Evolutionary conservation across 2,888 invertebrate species (phyloP).

Genomic region (Monochamus alternatus): DNA sequence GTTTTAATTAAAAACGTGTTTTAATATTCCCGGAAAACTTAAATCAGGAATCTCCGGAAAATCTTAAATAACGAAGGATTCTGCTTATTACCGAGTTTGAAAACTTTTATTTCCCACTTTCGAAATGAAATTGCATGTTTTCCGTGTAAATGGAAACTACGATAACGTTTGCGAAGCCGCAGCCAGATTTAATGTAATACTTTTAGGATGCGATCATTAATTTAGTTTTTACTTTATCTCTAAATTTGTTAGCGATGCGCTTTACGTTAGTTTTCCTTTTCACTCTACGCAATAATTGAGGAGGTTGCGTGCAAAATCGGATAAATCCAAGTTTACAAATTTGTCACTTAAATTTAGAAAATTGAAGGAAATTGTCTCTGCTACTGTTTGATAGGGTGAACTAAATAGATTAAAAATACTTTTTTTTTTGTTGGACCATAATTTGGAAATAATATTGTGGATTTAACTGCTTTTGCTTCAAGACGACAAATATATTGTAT

Average conservation of each 20-base stretch:
- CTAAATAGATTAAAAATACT: no score
- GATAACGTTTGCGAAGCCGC: not conserved
- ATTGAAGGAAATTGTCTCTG: no score
- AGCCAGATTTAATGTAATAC: constrained; percentile 3
- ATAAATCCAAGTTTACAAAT: no score
- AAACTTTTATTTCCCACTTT: constrained; percentile 12
- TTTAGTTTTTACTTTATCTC: not conserved
- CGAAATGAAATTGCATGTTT: constrained; percentile 15
- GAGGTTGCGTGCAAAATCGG: no score
- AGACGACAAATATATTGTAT: no score
- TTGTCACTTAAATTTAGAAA: no score
- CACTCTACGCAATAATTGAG: no score
- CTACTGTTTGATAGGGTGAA: no score
- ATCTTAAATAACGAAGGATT: not conserved
- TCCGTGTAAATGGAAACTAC: constrained; percentile 6
- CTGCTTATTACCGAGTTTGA: not conserved
- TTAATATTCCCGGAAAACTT: not conserved
- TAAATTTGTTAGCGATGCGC: not conserved
- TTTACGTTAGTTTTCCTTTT: no score
- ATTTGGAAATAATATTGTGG: no score
- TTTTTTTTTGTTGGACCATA: no score
- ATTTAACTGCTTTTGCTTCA: no score
- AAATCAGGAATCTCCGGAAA: not conserved
- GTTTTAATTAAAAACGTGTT: not conserved
- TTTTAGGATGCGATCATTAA: not conserved